A percentile compares a stretch with the other conserved stretches of the same genome.
These are phyloP conservation scores for Craseonycteris thonglongyai DNA, from an alignment of 2,113 vertebrate species.

Conservation along the genomic window DNA sequence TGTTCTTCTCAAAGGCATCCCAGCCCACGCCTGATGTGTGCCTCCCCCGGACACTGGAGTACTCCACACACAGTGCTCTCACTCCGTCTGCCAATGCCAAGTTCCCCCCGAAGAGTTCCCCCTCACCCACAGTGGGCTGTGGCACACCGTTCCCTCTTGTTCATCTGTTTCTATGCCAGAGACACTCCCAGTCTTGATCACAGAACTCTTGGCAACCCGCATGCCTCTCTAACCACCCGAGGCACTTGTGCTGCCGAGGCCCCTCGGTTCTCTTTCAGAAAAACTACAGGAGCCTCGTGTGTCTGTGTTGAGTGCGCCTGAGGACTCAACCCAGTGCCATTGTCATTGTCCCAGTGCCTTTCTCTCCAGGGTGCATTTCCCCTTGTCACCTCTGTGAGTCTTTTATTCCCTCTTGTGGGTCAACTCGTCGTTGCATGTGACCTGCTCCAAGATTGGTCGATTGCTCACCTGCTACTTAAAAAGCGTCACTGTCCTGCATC, in stretches of 20 bases:
- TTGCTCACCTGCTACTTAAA: background rate
- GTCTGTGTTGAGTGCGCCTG: background rate
- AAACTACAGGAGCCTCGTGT: background rate
- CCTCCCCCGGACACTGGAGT: fast-evolving
- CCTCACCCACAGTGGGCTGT: background rate
- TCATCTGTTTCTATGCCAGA: background rate
- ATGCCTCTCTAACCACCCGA: no score
- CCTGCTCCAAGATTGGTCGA: background rate
- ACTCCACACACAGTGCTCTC: background rate
- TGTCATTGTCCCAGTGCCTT: background rate
- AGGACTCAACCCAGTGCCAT: no score
- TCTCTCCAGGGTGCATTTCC: background rate
- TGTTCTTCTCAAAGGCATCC: background rate
- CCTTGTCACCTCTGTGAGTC: background rate
- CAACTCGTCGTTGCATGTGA: background rate
- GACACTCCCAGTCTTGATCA: background rate
- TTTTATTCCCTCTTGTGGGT: background rate
- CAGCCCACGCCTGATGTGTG: background rate
- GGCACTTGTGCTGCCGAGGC: background rate
- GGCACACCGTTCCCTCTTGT: background rate
- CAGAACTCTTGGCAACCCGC: background rate
- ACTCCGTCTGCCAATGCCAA: background rate
- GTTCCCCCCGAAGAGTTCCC: background rate
- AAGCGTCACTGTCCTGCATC: background rate
- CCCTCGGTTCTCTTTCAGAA: background rate